phyloP scores from a whole-genome alignment of 30 jellyfish, hydroid and myxozoan species.

The Aurelia sp. region DNA sequence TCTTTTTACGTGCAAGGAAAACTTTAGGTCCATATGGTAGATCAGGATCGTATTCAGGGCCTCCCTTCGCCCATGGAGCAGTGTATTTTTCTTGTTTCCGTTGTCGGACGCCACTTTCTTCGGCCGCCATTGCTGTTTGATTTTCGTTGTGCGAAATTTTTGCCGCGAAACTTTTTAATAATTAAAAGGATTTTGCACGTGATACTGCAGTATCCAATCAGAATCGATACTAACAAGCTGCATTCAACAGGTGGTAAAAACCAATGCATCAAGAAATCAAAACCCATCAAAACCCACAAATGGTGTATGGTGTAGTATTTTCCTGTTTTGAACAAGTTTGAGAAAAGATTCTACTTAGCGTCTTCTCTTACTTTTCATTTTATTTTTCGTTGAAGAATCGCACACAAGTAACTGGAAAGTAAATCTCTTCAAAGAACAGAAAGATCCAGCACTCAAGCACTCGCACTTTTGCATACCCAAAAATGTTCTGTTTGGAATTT shows the following conservation, averaged over 20 bases:
- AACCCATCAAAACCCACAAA: too few species aligned
- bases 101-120: constrained; percentile 24
- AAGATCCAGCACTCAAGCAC: too few species aligned
- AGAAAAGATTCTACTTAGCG: too few species aligned
- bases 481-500: too few species aligned
- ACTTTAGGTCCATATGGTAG: constrained; percentile 97
- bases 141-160: neutral
- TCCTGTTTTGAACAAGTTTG: too few species aligned
- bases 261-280: neutral
- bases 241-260: constrained; percentile 21
- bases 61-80: constrained; percentile 97
- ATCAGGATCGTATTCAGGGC: constrained; percentile 88
- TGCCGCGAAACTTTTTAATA: constrained; percentile 68
- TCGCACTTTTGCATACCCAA: too few species aligned
- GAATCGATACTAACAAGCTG: neutral
- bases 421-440: too few species aligned
- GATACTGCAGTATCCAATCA: constrained; percentile 11
- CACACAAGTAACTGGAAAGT: too few species aligned
- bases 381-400: too few species aligned
- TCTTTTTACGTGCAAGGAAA: constrained; percentile 89
- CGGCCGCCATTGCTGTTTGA: constrained; percentile 59
- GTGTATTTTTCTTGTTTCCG: constrained; percentile 40
- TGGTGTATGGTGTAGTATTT: too few species aligned
- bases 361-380: too few species aligned
- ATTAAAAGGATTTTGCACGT: constrained; percentile 13